phyloP scores from a whole-genome alignment of 2,888 invertebrate genomes.

The Melipona bicolor region DNA sequence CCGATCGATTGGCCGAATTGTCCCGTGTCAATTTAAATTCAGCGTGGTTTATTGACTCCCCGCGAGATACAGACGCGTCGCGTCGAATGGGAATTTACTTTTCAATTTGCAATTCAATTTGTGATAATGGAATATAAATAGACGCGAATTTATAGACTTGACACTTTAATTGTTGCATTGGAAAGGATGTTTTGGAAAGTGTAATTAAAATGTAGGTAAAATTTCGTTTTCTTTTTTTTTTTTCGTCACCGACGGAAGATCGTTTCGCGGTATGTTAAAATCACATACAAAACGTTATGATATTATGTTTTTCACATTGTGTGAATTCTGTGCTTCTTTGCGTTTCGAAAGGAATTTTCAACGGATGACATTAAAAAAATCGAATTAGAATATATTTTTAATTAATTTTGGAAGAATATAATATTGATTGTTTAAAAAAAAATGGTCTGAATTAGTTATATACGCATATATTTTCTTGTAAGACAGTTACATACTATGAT shows the following conservation, averaged over 20 bases:
- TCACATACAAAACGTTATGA: too few relatives aligned
- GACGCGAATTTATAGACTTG: neutral
- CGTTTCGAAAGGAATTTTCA: too few relatives aligned
- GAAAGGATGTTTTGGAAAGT: neutral
- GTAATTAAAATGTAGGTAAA: neutral
- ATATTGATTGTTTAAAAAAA: neutral
- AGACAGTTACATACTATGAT: neutral
- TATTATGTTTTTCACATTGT: too few relatives aligned
- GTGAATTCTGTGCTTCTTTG: too few relatives aligned
- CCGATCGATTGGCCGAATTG: constrained; percentile 19
- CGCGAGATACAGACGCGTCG: neutral
- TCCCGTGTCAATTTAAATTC: neutral
- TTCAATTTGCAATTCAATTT: neutral
- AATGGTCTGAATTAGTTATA: neutral
- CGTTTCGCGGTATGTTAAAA: too few relatives aligned
- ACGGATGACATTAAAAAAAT: too few relatives aligned
- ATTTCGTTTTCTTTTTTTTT: too few relatives aligned
- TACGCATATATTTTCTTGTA: neutral
- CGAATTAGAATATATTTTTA: too few relatives aligned
- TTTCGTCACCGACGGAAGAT: too few relatives aligned
- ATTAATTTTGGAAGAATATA: too few relatives aligned
- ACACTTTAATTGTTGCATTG: too few relatives aligned
- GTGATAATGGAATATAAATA: neutral
- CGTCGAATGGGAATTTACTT: neutral
- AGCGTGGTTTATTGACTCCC: neutral